These are phyloP conservation scores for Laterallus jamaicensis DNA, from an alignment of 2,113 vertebrate genomes.

Conservation along the genomic window DNA sequence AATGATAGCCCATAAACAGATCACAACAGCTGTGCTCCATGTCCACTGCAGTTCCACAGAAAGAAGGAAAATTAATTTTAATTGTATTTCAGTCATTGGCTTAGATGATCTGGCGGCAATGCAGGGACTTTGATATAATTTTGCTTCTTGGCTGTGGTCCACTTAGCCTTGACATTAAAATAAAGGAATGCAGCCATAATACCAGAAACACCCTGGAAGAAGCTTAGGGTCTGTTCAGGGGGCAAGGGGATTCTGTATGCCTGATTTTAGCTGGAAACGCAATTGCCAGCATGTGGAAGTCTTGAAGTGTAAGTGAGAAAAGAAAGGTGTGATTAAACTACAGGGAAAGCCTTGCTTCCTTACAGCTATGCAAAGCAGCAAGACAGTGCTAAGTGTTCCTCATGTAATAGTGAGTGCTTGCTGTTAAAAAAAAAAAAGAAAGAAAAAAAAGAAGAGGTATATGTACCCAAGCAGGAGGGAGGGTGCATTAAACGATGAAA, in stretches of 20 bases:
- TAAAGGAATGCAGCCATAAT: conserved; percentile 66
- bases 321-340: conserved; percentile 57
- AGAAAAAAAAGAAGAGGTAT: background rate
- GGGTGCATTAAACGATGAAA: conserved; percentile 8
- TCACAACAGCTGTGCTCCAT: conserved; percentile 52
- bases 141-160: conserved; percentile 65
- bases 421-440: background rate
- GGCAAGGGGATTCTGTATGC: conserved; percentile 42
- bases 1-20: conserved; percentile 36
- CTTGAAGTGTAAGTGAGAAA: conserved; percentile 61
- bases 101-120: conserved; percentile 57
- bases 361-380: conserved; percentile 43
- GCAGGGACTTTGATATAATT: conserved; percentile 38
- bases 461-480: background rate
- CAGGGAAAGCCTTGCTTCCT: conserved; percentile 36
- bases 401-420: conserved; percentile 41
- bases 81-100: conserved; percentile 71
- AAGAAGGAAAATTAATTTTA: conserved; percentile 65
- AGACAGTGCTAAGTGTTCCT: conserved; percentile 44
- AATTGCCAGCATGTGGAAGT: conserved; percentile 52
- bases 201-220: conserved; percentile 53
- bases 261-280: conserved; percentile 60
- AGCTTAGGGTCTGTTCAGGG: conserved; percentile 43
- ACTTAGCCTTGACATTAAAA: conserved; percentile 60
- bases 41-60: conserved; percentile 28